Conservation (phyloP, 2,888 invertebrate species). For the Lepidocyrtoides sp. region DNA sequence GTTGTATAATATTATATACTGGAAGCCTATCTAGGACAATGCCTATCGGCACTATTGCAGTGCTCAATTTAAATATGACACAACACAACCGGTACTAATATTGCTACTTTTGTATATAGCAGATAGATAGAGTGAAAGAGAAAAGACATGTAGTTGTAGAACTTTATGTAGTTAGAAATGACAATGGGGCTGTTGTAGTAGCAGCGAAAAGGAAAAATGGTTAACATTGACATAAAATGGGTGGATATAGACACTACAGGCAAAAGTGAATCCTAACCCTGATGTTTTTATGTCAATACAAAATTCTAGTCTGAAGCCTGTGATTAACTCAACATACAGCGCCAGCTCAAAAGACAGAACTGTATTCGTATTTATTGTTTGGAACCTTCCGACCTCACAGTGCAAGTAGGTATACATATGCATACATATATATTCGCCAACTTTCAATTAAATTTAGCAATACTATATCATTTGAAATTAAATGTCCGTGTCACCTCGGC, state of each 20-base stretch:
- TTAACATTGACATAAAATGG: slow-evolving; percentile 71
- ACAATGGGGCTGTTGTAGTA: neutral
- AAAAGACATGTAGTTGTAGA: too few relatives aligned
- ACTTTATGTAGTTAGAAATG: too few relatives aligned
- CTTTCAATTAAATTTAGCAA: slow-evolving; percentile 16
- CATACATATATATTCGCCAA: too few relatives aligned
- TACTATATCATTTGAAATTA: neutral
- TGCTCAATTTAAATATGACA: neutral
- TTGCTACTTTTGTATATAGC: too few relatives aligned
- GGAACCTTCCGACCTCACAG: slow-evolving; percentile 59
- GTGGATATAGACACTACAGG: neutral
- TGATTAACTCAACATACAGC: neutral
- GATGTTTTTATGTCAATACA: slow-evolving; percentile 14
- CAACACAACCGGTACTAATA: too few relatives aligned
- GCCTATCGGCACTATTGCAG: too few relatives aligned
- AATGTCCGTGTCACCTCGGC: slow-evolving; percentile 10
- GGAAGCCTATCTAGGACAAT: slow-evolving; percentile 7
- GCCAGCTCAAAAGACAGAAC: neutral
- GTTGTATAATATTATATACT: neutral
- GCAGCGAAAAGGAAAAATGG: neutral
- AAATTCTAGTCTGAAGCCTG: neutral
- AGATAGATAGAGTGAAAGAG: neutral
- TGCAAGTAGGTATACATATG: too few relatives aligned
- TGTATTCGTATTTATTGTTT: neutral
- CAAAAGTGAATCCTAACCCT: slow-evolving; percentile 7